These are phyloP conservation scores for Drosophila mettleri DNA, from an alignment of 2,888 invertebrate species.

Conservation along the genomic window DNA sequence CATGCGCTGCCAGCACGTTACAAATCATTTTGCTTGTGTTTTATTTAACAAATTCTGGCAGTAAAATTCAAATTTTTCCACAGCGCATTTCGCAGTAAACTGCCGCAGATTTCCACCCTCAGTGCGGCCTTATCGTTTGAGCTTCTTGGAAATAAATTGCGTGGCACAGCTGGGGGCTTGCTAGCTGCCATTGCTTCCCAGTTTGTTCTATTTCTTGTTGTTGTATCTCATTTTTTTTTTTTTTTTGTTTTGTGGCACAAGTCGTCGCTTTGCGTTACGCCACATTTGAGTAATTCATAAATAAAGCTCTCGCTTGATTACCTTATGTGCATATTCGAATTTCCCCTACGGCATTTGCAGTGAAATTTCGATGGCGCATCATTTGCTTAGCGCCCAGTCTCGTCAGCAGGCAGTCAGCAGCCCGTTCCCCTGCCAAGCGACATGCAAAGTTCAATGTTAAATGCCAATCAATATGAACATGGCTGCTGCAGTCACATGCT, in stretches of 20 bases:
- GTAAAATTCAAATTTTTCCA: constrained; percentile 58
- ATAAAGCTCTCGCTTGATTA: constrained; percentile 44
- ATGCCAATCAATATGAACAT: constrained; percentile 68
- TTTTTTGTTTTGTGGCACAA: constrained; percentile 8
- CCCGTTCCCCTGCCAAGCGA: constrained; percentile 1
- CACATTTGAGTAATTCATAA: constrained; percentile 41
- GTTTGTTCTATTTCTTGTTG: neutral
- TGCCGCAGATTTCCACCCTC: constrained; percentile 11
- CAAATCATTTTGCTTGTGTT: constrained; percentile 43
- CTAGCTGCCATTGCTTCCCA: neutral
- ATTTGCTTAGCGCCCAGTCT: constrained; percentile 12
- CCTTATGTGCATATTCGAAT: constrained; percentile 36
- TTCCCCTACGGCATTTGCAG: constrained; percentile 60
- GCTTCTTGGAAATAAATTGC: constrained; percentile 23
- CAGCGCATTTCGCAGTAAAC: constrained; percentile 10
- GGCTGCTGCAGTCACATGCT: constrained; percentile 9
- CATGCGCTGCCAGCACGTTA: constrained; percentile 23
- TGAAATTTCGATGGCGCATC: constrained; percentile 49
- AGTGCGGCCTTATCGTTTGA: constrained; percentile 12
- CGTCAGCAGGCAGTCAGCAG: no score
- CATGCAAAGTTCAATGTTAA: constrained; percentile 75
- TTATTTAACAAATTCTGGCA: constrained; percentile 18
- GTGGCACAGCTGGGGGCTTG: constrained; percentile 20
- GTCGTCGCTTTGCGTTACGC: constrained; percentile 25
- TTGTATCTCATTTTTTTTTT: neutral